phyloP scores from a whole-genome alignment of 1,140 invertebrate genomes.

The Listronotus bonariensis region DNA sequence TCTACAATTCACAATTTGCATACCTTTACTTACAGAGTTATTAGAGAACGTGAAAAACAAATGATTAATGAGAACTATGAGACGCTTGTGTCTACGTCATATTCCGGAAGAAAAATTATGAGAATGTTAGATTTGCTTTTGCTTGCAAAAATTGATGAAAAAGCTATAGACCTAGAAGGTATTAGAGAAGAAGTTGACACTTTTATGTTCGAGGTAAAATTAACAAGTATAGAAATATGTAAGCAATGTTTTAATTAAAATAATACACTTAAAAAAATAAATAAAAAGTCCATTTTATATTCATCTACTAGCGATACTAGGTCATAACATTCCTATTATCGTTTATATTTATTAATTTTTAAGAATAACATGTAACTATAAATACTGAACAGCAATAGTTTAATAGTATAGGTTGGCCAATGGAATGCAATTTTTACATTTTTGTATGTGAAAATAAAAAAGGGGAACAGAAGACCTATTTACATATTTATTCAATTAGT shows the following conservation, averaged over 20 bases:
- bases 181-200: slow-evolving; percentile 86
- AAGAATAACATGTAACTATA: too few species aligned
- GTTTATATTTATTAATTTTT: too few species aligned
- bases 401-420: too few species aligned
- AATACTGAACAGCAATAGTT: too few species aligned
- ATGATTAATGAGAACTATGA: slow-evolving; percentile 8
- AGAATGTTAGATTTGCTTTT: slow-evolving; percentile 78
- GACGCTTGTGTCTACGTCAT: not conserved
- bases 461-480: too few species aligned
- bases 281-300: too few species aligned
- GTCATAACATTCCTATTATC: not conserved
- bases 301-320: not conserved
- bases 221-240: too few species aligned
- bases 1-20: slow-evolving; percentile 64
- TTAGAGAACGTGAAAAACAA: slow-evolving; percentile 35
- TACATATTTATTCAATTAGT: too few species aligned
- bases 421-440: too few species aligned
- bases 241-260: too few species aligned
- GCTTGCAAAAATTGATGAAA: slow-evolving; percentile 62
- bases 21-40: slow-evolving; percentile 68
- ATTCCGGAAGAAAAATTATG: slow-evolving; percentile 59
- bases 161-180: slow-evolving; percentile 64
- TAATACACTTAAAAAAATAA: too few species aligned
- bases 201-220: slow-evolving; percentile 78
- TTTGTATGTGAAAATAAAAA: too few species aligned